Base-by-base conservation (phyloP, 2,113 vertebrate genomes). In the Centropus unirufus region DNA sequence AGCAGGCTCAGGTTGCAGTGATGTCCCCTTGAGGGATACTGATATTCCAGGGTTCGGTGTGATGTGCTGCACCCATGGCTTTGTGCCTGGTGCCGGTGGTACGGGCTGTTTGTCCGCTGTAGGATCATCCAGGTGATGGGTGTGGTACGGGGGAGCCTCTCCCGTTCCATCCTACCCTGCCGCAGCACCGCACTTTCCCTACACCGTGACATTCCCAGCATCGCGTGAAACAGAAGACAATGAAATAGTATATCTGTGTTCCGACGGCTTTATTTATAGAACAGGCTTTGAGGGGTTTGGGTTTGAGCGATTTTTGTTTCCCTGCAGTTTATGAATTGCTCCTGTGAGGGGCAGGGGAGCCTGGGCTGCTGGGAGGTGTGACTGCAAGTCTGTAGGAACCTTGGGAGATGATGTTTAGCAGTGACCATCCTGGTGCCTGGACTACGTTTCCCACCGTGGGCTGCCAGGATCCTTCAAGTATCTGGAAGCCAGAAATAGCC, bases 181-280 rank as follows among this genome's bases (percentile, higher is more conserved):
- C 66, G 91, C 90, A 49, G 79, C 75, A 9, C 78, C 7, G 68
- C 42, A 2, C 87, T 51, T 57, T 18, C 66, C 39, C 62, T 42
- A 11, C 62, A 0, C 77, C 3, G 7, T 55, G 72, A 49, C 82
- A 47, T 42, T 73, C 79, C 34, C 40, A n/a, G 89, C 52, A 3
- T 3, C 19, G 42, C 14, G 58, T 13, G 81, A 49, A 76, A 39
- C 72, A 0, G 83, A 42, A 64, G 49, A 87, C 77, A 97, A 94
- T 82, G 88, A 90, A 81, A 89, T 49, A 83, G 3, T 79, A 86
- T 77, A 93, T 42, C 68, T 26, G 64, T 88, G 75, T 63, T 92
- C 84, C 85, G 40, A n/a, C 0, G 5, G 57, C 73, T 94, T 81
- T 96, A 88, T 97, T 96, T 96, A 83, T 89, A 94, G 92, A 94